Evolutionary conservation across 1,140 invertebrate genomes (phyloP), one percentile per base, ranked within the genome.

Genomic region (Scaptomyza hsui): DNA sequence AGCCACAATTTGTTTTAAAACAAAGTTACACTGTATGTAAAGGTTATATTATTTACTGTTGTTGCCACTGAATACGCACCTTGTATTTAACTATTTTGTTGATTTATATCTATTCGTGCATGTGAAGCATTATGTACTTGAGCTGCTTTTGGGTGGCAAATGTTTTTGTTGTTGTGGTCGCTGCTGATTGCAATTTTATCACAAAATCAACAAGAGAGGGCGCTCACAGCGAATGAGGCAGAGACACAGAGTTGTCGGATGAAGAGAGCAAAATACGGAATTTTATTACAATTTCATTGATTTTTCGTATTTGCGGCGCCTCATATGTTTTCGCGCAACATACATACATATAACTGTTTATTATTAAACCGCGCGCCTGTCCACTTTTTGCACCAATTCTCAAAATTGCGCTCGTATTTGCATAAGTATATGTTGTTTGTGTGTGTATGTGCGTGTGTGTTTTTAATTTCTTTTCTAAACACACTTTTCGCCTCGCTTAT

Each of bases 381-480:
- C 80, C 44, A 60, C 72, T 75, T 75, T 86, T 82, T 82, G 82
- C 82, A 88, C 81, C 74, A 86, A 81, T 85, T 85, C 73, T 77
- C 60, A 48, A 72, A 47, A 26, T 72, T 82, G 60, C 71, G 60
- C 15, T 64, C 67, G 75, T 21, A 71, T 64, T 65, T 45, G 61
- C 32, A 52, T 53, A 56, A 68, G 64, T 68, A 69, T 85, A 37
- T 77, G 37, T 47, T 29, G 19, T 37, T 26, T 72, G 26, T 77
- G 47, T 78, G 49, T 69, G 69, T 82, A 73, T 82, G 47, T 82
- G 71, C 48, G 73, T 64, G 75, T 80, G 75, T 88, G 83, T 82
- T 88, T 88, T 88, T 86, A 88, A 86, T 88, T 88, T 86, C 82
- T 88, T 86, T 86, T 88, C 82, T 81, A 88, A 88, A 82, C 78